A percentile compares a stretch with the other conserved stretches of the same genome.
Conservation (phyloP, 2,888 invertebrate species). For the Rugalucina vietnamica region DNA sequence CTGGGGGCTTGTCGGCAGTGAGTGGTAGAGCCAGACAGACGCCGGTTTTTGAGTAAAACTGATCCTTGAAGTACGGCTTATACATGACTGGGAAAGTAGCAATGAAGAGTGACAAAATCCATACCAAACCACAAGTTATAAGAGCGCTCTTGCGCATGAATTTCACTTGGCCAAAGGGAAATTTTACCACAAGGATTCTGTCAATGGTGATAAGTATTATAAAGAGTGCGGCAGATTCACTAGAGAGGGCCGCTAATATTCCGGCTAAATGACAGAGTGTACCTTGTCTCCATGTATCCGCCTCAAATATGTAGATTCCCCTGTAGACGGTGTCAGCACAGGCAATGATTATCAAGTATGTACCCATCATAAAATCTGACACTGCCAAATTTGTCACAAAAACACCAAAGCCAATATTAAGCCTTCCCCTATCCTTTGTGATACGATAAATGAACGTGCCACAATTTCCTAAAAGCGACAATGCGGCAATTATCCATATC, state of each 20-base stretch:
- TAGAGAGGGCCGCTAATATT: conserved; percentile 82
- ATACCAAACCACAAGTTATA: conserved; percentile 61
- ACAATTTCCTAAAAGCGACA: too few relatives aligned
- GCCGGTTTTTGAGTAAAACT: too few relatives aligned
- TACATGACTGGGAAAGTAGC: conserved; percentile 77
- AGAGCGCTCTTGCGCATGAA: conserved; percentile 69
- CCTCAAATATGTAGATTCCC: conserved; percentile 57
- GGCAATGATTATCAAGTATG: conserved; percentile 59
- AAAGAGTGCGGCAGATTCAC: conserved; percentile 87
- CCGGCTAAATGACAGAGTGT: conserved; percentile 61
- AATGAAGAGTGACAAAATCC: conserved; percentile 72
- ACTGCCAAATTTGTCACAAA: conserved; percentile 52
- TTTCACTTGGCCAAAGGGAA: conserved; percentile 84
- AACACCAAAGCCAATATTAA: conserved; percentile 46
- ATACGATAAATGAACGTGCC: too few relatives aligned
- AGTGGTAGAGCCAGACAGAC: conserved; percentile 82
- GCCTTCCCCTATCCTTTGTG: background rate
- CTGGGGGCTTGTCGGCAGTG: conserved; percentile 77
- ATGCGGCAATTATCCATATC: too few relatives aligned
- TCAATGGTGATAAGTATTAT: conserved; percentile 87
- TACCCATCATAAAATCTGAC: conserved; percentile 49
- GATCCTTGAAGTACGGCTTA: conserved; percentile 75
- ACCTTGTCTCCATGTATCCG: conserved; percentile 61
- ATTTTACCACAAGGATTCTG: conserved; percentile 87
- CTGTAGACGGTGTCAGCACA: conserved; percentile 61